phyloP scores from a whole-genome alignment of 2,113 vertebrate genomes.

The Cygnus buccinator region DNA sequence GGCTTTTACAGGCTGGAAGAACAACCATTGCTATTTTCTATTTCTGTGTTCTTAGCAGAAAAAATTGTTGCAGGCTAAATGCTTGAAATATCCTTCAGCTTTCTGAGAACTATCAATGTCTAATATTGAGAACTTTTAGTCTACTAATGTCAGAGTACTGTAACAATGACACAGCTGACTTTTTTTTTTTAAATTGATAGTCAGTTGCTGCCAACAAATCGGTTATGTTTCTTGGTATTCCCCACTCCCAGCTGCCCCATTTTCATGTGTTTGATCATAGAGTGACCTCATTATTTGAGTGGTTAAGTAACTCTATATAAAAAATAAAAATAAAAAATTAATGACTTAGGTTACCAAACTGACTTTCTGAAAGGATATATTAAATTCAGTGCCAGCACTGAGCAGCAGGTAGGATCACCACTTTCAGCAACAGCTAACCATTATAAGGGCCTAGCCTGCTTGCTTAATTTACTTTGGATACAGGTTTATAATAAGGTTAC shows the following conservation, averaged over 20 bases:
- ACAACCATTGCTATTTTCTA: conserved; percentile 24
- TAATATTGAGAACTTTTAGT: conserved; percentile 39
- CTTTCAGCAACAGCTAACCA: neutral
- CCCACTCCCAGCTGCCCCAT: neutral
- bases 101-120: neutral
- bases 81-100: neutral
- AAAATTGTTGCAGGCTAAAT: neutral
- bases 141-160: conserved; percentile 5
- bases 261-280: neutral
- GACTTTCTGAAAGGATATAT: neutral
- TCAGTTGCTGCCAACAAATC: neutral
- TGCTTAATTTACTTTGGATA: neutral
- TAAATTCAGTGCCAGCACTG: neutral
- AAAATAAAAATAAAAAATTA: neutral
- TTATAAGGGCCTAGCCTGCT: neutral
- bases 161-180: neutral
- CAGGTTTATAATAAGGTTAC: neutral
- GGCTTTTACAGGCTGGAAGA: conserved; percentile 9
- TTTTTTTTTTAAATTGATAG: neutral
- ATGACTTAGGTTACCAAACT: neutral
- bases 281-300: neutral
- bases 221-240: neutral
- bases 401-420: neutral
- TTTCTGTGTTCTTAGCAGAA: conserved; percentile 21
- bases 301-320: neutral